These are phyloP conservation scores for Gasterosteus aculeatus DNA, from an alignment of 2,113 vertebrate genomes.

Conservation along the genomic window DNA sequence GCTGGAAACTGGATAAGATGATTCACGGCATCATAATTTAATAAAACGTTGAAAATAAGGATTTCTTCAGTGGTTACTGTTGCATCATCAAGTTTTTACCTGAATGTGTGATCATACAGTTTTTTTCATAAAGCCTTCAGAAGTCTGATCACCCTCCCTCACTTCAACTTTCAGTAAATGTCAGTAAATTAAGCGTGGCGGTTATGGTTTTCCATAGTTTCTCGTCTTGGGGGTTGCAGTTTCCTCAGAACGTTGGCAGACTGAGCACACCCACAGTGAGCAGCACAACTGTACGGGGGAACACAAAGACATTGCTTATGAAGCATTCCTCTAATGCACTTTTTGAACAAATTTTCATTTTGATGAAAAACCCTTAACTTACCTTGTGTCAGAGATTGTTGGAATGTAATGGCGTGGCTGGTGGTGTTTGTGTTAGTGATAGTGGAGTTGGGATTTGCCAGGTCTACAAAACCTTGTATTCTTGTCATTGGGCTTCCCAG, in stretches of 20 bases:
- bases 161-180: not conserved
- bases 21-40: no score
- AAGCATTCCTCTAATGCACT: not conserved
- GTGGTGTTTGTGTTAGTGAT: not conserved
- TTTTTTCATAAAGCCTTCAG: not conserved
- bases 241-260: constrained; percentile 40
- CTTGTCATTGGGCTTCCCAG: accelerated
- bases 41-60: not conserved
- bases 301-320: not conserved
- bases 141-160: not conserved
- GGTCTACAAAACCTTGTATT: accelerated
- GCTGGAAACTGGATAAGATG: not conserved
- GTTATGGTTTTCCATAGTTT: not conserved
- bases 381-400: constrained; percentile 59
- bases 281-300: constrained; percentile 49
- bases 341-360: not conserved
- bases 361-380: not conserved
- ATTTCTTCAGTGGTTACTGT: not conserved
- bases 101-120: not conserved
- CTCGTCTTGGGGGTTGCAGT: not conserved
- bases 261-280: constrained; percentile 25
- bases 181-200: no score
- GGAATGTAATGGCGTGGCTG: constrained; percentile 1
- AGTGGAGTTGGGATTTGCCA: constrained; percentile 7
- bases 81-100: not conserved